Evolutionary conservation across 2,113 vertebrate genomes (phyloP).

Genomic region (Brachionichthys hirsutus): DNA sequence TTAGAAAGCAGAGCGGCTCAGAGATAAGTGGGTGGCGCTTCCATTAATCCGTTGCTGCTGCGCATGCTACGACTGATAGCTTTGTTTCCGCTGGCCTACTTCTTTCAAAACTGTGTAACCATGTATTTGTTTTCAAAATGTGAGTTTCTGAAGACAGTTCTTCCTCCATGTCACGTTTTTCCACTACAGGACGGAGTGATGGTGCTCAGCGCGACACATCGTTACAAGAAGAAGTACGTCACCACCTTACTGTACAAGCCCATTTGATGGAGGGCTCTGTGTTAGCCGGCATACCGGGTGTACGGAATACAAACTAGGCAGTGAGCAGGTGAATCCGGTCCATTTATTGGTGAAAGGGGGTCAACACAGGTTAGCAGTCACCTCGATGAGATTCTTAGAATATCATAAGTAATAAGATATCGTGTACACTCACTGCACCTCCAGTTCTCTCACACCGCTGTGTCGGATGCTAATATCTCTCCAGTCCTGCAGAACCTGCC

Average conservation of each 20-base stretch:
- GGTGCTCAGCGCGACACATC: slow-evolving; percentile 96
- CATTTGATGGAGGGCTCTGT: slow-evolving; percentile 66
- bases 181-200: slow-evolving; percentile 89
- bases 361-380: no score
- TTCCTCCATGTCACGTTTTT: neutral
- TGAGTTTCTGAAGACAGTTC: neutral
- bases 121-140: neutral
- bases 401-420: slow-evolving; percentile 3
- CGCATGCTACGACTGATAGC: slow-evolving; percentile 12
- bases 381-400: neutral
- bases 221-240: slow-evolving; percentile 99
- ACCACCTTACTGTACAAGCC: slow-evolving; percentile 87
- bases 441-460: slow-evolving; percentile 19
- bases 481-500: slow-evolving; percentile 29
- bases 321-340: neutral
- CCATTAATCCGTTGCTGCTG: slow-evolving; percentile 3
- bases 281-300: slow-evolving; percentile 32
- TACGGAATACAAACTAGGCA: slow-evolving; percentile 37
- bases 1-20: slow-evolving; percentile 1
- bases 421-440: slow-evolving; percentile 35
- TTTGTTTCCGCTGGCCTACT: neutral
- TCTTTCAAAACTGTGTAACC: slow-evolving; percentile 1
- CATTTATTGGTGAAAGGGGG: neutral
- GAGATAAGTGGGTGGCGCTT: slow-evolving; percentile 13
- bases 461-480: slow-evolving; percentile 5